phyloP scores from a whole-genome alignment of 2,113 vertebrate genomes.

The Galbula dea region DNA sequence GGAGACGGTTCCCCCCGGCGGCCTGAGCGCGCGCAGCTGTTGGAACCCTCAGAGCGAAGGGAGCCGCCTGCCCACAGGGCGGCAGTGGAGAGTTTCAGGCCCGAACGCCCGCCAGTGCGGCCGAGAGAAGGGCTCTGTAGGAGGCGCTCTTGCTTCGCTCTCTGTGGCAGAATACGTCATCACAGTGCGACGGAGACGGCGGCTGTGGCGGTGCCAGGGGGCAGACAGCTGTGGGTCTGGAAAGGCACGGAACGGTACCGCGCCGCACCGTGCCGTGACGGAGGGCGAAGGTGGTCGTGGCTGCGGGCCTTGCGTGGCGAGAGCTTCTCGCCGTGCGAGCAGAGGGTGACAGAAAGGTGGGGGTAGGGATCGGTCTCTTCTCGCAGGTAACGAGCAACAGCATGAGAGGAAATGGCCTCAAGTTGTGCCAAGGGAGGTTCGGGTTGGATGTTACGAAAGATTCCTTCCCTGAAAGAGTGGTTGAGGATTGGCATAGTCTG shows the following conservation, averaged over 20 bases:
- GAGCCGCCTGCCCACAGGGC: background rate
- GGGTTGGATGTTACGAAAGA: no score
- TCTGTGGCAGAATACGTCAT: background rate
- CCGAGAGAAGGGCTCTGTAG: background rate
- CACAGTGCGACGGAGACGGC: background rate
- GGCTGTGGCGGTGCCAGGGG: background rate
- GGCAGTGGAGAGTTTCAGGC: background rate
- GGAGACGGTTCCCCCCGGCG: background rate
- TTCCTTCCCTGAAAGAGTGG: no score
- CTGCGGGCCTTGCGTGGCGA: background rate
- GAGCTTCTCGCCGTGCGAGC: no score
- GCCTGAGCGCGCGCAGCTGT: accelerated
- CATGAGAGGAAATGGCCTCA: no score
- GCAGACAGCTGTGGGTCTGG: accelerated
- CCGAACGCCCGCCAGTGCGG: accelerated
- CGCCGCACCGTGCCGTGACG: background rate
- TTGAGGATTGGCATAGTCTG: no score
- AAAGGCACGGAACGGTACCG: accelerated
- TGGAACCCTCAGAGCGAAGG: no score
- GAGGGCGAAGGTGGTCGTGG: background rate
- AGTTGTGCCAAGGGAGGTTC: no score
- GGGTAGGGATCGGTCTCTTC: no score
- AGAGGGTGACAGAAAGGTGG: background rate
- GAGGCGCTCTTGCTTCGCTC: background rate
- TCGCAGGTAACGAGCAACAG: no score